These are phyloP conservation scores for Octodon degus DNA, from an alignment of 2,113 vertebrate species.

Conservation along the genomic window DNA sequence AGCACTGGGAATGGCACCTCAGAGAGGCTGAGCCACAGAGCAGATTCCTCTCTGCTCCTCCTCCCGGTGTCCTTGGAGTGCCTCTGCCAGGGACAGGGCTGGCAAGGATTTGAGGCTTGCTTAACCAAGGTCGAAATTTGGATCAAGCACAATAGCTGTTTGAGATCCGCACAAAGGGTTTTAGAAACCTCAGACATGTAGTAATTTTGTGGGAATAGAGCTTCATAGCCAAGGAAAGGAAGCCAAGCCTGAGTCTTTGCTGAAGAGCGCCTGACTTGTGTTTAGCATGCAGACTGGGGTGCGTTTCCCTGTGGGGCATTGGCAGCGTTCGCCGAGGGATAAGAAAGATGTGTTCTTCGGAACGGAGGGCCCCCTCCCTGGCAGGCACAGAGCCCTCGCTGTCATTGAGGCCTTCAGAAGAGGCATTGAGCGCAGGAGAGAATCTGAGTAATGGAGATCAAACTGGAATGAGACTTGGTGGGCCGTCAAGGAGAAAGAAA, in stretches of 20 bases:
- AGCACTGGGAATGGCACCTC: background rate
- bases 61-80: conserved; percentile 28
- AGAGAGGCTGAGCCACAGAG: background rate
- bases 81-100: background rate
- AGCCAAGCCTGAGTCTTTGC: conserved; percentile 56
- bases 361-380: background rate
- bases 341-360: background rate
- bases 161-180: conserved; percentile 69
- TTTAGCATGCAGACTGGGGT: conserved; percentile 6
- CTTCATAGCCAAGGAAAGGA: conserved; percentile 69
- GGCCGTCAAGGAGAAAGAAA: conserved; percentile 32
- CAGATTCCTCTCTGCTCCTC: background rate
- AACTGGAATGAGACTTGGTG: background rate
- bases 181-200: conserved; percentile 74
- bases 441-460: background rate
- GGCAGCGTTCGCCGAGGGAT: background rate
- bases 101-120: conserved; percentile 52
- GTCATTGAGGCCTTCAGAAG: background rate
- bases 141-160: conserved; percentile 46
- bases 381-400: background rate
- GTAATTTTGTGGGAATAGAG: conserved; percentile 69
- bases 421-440: background rate
- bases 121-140: conserved; percentile 66
- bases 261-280: background rate
- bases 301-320: background rate